A percentile compares a stretch with the other conserved stretches of the same genome.
phyloP scores from a whole-genome alignment of 1,140 invertebrate genomes.

The Hetaerina americana region DNA sequence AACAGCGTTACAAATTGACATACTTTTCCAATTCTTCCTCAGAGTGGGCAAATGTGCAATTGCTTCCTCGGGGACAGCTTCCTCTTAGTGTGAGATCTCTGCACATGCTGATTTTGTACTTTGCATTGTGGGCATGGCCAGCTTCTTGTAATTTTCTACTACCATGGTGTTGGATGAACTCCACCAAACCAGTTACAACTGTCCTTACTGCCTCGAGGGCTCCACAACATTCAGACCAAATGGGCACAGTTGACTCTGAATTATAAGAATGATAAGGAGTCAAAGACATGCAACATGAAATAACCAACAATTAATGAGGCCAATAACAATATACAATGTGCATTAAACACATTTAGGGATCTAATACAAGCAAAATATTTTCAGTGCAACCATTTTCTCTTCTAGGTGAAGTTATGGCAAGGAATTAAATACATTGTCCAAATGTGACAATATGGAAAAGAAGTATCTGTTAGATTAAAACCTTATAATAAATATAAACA shows the following conservation, averaged over 20 bases:
- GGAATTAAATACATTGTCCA: too few relatives aligned
- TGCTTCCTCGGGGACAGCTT: conserved; percentile 68
- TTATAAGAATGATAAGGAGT: too few relatives aligned
- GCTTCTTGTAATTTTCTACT: conserved; percentile 43
- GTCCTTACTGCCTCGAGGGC: conserved; percentile 66
- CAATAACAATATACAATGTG: not conserved
- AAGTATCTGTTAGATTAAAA: too few relatives aligned
- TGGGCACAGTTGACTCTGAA: conserved; percentile 53
- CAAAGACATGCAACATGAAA: too few relatives aligned
- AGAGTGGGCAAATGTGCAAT: conserved; percentile 86
- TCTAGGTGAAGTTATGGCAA: too few relatives aligned
- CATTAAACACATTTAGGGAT: too few relatives aligned
- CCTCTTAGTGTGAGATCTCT: conserved; percentile 63
- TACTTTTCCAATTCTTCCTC: conserved; percentile 81
- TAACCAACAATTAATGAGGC: too few relatives aligned
- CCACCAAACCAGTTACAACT: conserved; percentile 70
- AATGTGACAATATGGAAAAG: too few relatives aligned
- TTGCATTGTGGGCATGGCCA: conserved; percentile 47
- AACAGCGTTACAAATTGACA: not conserved
- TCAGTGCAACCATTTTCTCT: too few relatives aligned
- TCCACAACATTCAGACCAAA: conserved; percentile 58
- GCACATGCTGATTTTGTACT: conserved; percentile 88
- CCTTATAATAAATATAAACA: too few relatives aligned
- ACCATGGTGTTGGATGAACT: conserved; percentile 73
- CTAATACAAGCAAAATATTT: too few relatives aligned